These are phyloP conservation scores for Rugalucina vietnamica DNA, from an alignment of 2,888 invertebrate genomes.

Conservation along the genomic window DNA sequence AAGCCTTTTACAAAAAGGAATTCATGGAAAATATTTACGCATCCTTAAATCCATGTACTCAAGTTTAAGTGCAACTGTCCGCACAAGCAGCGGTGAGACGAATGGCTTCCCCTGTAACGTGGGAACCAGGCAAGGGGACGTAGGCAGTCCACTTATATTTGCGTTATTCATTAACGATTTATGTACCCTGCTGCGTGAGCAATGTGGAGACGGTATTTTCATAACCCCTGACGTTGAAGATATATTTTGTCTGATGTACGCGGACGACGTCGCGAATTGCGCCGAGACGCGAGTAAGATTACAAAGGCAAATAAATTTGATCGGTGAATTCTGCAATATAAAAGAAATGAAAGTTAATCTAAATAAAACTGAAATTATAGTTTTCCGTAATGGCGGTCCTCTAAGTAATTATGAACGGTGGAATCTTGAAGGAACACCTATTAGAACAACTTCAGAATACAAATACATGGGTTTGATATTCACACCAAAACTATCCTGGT, in stretches of 20 bases:
- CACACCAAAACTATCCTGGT: constrained; percentile 22
- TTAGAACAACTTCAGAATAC: constrained; percentile 2
- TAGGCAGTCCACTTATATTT: constrained; percentile 1
- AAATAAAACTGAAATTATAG: constrained; percentile 24
- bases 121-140: constrained; percentile 15
- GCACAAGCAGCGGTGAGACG: background rate
- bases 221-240: background rate
- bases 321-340: background rate
- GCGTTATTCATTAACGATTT: constrained; percentile 10
- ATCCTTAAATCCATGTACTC: constrained; percentile 30
- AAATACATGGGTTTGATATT: constrained; percentile 18
- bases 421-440: background rate
- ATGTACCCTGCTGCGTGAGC: background rate
- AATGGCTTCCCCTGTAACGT: background rate
- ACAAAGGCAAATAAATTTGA: background rate
- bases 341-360: background rate
- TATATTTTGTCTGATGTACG: constrained; percentile 19
- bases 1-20: constrained; percentile 11
- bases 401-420: constrained; percentile 6
- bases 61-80: constrained; percentile 19
- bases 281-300: constrained; percentile 3
- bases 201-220: no score
- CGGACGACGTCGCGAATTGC: constrained; percentile 14
- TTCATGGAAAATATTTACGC: constrained; percentile 33
- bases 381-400: constrained; percentile 14